phyloP scores from a whole-genome alignment of 1,140 invertebrate genomes.

The Sweltsa coloradensis region DNA sequence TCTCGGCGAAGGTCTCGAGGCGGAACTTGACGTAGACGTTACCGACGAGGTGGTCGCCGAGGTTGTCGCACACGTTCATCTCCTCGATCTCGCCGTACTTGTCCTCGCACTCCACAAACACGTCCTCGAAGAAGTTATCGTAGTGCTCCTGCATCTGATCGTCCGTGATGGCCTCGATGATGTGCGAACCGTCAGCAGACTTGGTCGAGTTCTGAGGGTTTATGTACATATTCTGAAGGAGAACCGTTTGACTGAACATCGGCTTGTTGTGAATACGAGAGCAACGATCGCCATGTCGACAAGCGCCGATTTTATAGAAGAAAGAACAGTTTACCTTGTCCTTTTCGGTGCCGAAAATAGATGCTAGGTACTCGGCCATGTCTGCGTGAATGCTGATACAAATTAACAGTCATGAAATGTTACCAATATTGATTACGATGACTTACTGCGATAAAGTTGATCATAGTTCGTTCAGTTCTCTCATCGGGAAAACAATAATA shows the following conservation, averaged over 20 bases:
- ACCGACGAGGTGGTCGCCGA: constrained; percentile 94
- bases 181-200: constrained; percentile 84
- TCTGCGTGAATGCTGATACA: too few relatives aligned
- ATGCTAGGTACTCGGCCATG: constrained; percentile 97
- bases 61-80: constrained; percentile 99
- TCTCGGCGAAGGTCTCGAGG: constrained; percentile 96
- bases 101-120: constrained; percentile 95
- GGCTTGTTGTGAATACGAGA: constrained; percentile 97
- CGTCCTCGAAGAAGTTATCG: constrained; percentile 99
- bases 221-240: constrained; percentile 94
- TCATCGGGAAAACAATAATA: too few relatives aligned
- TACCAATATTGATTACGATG: too few relatives aligned
- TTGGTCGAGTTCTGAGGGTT: constrained; percentile 96
- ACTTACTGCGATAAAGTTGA: too few relatives aligned
- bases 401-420: too few relatives aligned
- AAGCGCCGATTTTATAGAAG: constrained; percentile 99
- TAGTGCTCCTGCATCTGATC: constrained; percentile 98
- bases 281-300: constrained; percentile 93
- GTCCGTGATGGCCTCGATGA: constrained; percentile 83
- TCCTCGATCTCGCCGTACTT: constrained; percentile 99
- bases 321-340: constrained; percentile 99
- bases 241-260: constrained; percentile 93
- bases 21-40: constrained; percentile 98
- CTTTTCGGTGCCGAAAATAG: constrained; percentile 99
- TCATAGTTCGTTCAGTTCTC: too few relatives aligned